Base-by-base conservation (phyloP, 2,888 invertebrate species). In the Caprella mutica region DNA sequence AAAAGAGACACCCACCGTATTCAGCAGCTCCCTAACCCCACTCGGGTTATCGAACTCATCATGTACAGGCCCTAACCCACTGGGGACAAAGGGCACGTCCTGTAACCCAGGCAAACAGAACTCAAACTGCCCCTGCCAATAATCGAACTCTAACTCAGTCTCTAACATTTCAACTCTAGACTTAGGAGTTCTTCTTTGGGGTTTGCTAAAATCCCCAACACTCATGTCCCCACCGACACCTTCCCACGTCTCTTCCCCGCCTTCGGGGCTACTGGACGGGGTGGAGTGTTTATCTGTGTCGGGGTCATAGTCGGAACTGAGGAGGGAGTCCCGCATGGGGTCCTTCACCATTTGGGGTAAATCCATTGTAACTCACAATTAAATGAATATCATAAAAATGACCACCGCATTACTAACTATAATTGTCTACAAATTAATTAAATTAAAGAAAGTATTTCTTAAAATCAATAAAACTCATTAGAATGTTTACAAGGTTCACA, bases 71-170 rank as follows among this genome's bases (percentile, higher is more conserved):
- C n/a, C n/a, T n/a, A 56, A 23, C 5, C 17, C 43, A 30, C 35
- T 24, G 12, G 52, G 39, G 17, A 19, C 26, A 14, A 35, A 46
- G 5, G n/a, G 26, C 21, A 14, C 14, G 8, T 55, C 46, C 0
- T 39, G 38, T 4, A 55, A 26, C 2, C 6, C 53, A 3, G 40
- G 27, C 1, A 48, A 51, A 42, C n/a, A 30, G 27, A 58, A 48
- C 23, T 64, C 60, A 48, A 88, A 88, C 75, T 87, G 87, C 59
- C 87, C 87, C 72, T 86, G 85, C 87, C 87, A 88, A 81, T 86
- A 82, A 71, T 88, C 87, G 48, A 55, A 61, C 51, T 65, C 63
- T 17, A 65, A 53, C 14, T 59, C 62, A 4, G 30, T 6, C 12
- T 29, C n/a, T n/a, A n/a, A n/a, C n/a, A n/a, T n/a, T n/a, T n/a